Evolutionary conservation across 1,140 invertebrate species (phyloP), one percentile per base, ranked within the genome.

Genomic region (Pseudomyrmex sp.): DNA sequence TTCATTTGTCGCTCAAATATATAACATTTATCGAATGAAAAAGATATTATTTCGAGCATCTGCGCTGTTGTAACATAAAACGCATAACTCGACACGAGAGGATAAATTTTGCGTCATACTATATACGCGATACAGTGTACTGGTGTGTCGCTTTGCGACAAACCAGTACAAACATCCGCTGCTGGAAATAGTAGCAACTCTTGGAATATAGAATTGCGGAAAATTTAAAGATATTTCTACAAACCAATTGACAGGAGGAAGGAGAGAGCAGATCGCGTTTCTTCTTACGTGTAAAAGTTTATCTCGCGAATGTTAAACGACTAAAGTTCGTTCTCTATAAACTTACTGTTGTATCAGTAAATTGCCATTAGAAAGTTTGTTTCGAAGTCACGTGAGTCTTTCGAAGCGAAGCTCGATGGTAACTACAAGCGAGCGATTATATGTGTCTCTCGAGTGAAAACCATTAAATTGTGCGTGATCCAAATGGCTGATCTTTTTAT

Each of bases 291-390:
- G 7, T 7, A 15, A 2, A 52, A 52, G 46, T 52, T 52, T 65
- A 52, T 54, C 61, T 18, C 61, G 23, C 52, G 10, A 79, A 69
- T 8, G 48, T 35, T 69, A 69, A 69, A 48, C 20, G 52, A 70
- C 69, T 69, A 58, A 26, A 58, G 52, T 50, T 70, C 26, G 15
- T 35, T 70, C 9, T 2, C 61, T 35, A 35, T 35, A 13, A 56
- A 66, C 26, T 66, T 18, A 2, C 15, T 35, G 18, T 12, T 69
- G n/a, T 58, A 23, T 8, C 52, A 56, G 50, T 48, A 66, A 48
- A 59, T 69, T 46, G 44, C 10, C 2, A 59, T 79, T 58, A 59
- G 15, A 15, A 59, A 79, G 52, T 59, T 79, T 48, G 44, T 18
- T 10, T 58, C 18, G 35, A 10, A 9, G 46, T 69, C 35, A 48